Percentiles rank a stretch among this genome's conserved stretches.
Evolutionary conservation across 2,888 invertebrate species (phyloP).

Genomic region (Pollenia amentaria): DNA sequence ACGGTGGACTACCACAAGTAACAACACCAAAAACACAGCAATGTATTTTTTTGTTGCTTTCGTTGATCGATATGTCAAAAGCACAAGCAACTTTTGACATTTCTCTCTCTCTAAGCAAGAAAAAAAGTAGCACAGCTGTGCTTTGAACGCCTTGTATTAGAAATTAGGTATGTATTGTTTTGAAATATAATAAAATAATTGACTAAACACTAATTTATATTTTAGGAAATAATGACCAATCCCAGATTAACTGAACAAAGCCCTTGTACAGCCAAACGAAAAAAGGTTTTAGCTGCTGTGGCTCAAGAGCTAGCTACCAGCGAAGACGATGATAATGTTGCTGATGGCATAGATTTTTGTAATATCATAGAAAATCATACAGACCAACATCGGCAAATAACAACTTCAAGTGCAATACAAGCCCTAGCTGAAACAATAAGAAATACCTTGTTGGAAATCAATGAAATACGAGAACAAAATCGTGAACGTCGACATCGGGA

Average conservation of each 20-base stretch:
- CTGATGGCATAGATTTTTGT: constrained; percentile 42
- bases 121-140: too few species aligned
- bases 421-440: constrained; percentile 73
- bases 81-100: too few species aligned
- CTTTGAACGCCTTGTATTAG: too few species aligned
- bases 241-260: constrained; percentile 8
- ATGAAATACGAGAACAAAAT: constrained; percentile 74
- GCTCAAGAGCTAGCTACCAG: constrained; percentile 21
- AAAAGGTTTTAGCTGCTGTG: constrained; percentile 42
- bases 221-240: constrained; percentile 37
- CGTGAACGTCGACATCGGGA: constrained; percentile 75
- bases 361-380: constrained; percentile 49
- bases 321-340: constrained; percentile 44
- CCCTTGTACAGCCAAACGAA: constrained; percentile 14
- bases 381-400: not conserved
- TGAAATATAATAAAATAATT: too few species aligned
- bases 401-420: constrained; percentile 30
- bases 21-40: too few species aligned
- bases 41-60: too few species aligned
- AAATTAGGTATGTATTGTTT: too few species aligned
- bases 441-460: constrained; percentile 75
- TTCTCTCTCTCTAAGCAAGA: too few species aligned
- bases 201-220: not conserved
- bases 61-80: too few species aligned
- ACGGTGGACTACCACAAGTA: too few species aligned